Conservation (phyloP, 2,888 invertebrate species). For the Dysmachus trigonus region DNA sequence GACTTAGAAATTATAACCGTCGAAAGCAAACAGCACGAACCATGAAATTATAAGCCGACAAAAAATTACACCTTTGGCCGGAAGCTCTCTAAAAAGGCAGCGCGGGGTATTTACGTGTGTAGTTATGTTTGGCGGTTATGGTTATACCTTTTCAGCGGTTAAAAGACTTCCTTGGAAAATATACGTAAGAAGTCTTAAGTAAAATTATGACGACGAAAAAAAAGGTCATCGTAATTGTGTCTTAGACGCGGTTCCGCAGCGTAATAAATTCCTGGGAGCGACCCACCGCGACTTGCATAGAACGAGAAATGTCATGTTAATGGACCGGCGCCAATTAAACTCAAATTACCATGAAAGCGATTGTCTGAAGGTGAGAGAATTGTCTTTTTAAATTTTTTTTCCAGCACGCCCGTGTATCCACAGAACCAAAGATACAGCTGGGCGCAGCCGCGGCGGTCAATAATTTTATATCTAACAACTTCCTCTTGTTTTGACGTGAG, state of each 20-base stretch:
- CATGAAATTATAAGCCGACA: background rate
- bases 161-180: background rate
- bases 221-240: background rate
- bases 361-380: constrained; percentile 1
- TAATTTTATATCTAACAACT: background rate
- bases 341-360: constrained; percentile 15
- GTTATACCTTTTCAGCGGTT: background rate
- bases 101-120: background rate
- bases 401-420: background rate
- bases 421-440: background rate
- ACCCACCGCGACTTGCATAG: background rate
- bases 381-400: background rate
- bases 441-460: background rate
- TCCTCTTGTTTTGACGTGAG: background rate
- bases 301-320: constrained; percentile 10
- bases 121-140: background rate
- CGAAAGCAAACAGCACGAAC: background rate
- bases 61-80: background rate
- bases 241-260: background rate
- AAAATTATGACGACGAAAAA: background rate
- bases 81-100: background rate
- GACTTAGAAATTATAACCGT: background rate
- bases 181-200: background rate
- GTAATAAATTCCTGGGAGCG: background rate
- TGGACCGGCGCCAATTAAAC: constrained; percentile 24